Evolutionary conservation across 2,888 invertebrate genomes (phyloP).

Genomic region (Candidula unifasciata): DNA sequence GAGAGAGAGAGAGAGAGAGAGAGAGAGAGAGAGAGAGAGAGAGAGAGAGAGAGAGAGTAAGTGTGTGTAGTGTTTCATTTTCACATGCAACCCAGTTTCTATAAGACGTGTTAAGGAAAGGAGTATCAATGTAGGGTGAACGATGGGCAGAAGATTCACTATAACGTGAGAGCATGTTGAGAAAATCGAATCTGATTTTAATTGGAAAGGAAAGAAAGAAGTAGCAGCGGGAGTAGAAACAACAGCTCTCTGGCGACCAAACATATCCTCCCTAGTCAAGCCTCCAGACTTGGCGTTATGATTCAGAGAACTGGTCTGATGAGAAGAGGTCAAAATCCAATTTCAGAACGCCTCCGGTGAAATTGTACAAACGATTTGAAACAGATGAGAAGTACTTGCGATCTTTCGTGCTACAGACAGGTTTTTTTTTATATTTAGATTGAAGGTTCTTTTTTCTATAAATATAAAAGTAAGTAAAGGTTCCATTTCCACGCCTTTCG

Average conservation of each 20-base stretch:
- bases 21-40: too few species aligned
- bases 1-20: too few species aligned
- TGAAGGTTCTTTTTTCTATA: too few species aligned
- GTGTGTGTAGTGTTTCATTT: too few species aligned
- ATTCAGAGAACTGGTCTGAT: constrained; percentile 14
- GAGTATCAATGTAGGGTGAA: background rate
- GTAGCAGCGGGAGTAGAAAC: background rate
- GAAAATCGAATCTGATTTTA: constrained; percentile 24
- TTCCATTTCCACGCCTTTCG: too few species aligned
- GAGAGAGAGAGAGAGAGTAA: too few species aligned
- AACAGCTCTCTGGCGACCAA: background rate
- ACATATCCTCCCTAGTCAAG: background rate
- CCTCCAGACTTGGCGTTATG: background rate
- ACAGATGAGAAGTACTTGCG: too few species aligned
- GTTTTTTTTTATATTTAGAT: too few species aligned
- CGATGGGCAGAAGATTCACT: background rate
- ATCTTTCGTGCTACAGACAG: too few species aligned
- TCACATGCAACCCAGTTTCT: too few species aligned
- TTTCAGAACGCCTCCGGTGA: background rate
- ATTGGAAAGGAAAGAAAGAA: constrained; percentile 25
- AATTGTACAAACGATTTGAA: background rate
- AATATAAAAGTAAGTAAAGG: too few species aligned
- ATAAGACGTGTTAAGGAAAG: too few species aligned
- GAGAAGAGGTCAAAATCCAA: constrained; percentile 20
- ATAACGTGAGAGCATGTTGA: background rate